A percentile compares a stretch with the other conserved stretches of the same genome.
Conservation (phyloP, 2,113 vertebrate species). For the Dicerorhinus sumatrensis region DNA sequence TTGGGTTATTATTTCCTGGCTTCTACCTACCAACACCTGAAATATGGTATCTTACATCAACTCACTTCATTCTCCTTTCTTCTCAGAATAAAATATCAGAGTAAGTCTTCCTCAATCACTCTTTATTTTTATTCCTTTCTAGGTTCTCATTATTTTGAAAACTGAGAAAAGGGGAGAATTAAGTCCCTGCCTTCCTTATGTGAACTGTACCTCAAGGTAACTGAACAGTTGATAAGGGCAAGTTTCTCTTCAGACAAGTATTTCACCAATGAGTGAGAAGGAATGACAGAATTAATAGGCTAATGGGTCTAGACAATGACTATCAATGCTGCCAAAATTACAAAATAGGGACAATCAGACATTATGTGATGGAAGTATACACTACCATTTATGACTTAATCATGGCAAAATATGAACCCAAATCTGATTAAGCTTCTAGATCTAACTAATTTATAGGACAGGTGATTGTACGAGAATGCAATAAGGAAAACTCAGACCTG, state of each 20-base stretch:
- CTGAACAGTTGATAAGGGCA: background rate
- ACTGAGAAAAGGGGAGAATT: slow-evolving; percentile 31
- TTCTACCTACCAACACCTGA: slow-evolving; percentile 15
- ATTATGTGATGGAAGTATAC: background rate
- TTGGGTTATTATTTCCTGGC: slow-evolving; percentile 27
- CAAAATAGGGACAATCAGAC: background rate
- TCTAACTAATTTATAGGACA: background rate
- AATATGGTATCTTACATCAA: background rate
- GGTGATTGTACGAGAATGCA: background rate
- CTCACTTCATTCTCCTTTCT: background rate
- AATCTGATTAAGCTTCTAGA: background rate
- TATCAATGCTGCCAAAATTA: background rate
- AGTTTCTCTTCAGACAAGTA: slow-evolving; percentile 1
- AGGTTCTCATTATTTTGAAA: slow-evolving; percentile 56
- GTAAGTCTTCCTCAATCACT: background rate
- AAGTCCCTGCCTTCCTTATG: background rate
- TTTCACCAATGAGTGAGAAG: slow-evolving; percentile 21
- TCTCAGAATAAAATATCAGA: slow-evolving; percentile 1
- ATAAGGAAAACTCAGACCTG: background rate
- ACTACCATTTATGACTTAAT: background rate
- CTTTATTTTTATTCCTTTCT: slow-evolving; percentile 32
- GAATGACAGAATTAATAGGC: background rate
- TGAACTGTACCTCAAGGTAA: background rate
- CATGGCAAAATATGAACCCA: background rate
- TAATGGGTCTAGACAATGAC: background rate